Percentiles rank a stretch among this genome's conserved stretches.
These are phyloP conservation scores for Ceratotherium simum DNA, from an alignment of 2,113 vertebrate species.

Conservation along the genomic window DNA sequence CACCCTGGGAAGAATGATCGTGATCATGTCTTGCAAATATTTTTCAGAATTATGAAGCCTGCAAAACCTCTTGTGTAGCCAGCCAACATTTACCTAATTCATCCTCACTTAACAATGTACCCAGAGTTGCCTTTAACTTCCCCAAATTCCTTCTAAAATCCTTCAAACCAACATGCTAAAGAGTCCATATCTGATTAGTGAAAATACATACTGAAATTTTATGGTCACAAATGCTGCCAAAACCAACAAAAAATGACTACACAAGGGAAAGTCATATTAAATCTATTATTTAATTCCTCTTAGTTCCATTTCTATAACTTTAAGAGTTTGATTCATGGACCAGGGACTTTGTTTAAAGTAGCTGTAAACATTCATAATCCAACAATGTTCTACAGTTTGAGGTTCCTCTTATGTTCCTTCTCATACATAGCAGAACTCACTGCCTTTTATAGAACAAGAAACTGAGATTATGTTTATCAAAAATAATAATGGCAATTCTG, in stretches of 20 bases:
- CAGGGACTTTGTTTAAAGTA: not conserved
- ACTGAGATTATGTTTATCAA: not conserved
- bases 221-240: not conserved
- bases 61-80: not conserved
- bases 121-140: not conserved
- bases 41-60: constrained; percentile 52
- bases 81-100: not conserved
- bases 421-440: not conserved
- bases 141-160: constrained; percentile 16
- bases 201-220: constrained; percentile 37
- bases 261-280: not conserved
- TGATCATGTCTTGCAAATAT: not conserved
- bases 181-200: not conserved
- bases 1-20: not conserved
- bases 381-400: not conserved
- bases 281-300: not conserved
- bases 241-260: constrained; percentile 37
- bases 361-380: not conserved
- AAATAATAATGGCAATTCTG: constrained; percentile 18
- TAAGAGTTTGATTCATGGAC: not conserved
- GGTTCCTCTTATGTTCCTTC: not conserved
- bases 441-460: not conserved
- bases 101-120: not conserved
- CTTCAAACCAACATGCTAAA: not conserved
- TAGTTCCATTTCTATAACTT: not conserved